phyloP scores from a whole-genome alignment of 2,113 vertebrate species.

The Uropsilus gracilis region DNA sequence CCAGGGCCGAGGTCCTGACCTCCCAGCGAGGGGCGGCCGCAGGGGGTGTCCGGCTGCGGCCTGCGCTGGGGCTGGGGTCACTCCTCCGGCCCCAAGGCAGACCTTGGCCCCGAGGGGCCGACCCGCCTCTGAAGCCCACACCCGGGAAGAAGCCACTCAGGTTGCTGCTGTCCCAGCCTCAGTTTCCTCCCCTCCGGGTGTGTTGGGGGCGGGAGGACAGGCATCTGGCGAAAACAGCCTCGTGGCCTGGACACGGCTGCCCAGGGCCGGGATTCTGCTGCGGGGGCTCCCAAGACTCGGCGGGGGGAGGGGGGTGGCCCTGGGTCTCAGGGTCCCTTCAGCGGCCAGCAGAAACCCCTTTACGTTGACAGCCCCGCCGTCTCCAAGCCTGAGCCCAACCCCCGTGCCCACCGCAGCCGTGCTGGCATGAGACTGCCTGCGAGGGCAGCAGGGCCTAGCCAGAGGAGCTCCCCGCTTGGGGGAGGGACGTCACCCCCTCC shows the following conservation, averaged over 20 bases:
- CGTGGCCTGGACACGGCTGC: not conserved
- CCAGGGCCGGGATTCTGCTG: not conserved
- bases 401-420: not conserved
- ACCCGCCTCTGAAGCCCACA: no score
- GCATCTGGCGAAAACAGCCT: no score
- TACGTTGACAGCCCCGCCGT: not conserved
- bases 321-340: not conserved
- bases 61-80: no score
- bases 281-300: not conserved
- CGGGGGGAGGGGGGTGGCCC: not conserved
- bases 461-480: not conserved
- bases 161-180: not conserved
- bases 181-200: not conserved
- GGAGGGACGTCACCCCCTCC: no score
- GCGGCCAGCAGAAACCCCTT: not conserved
- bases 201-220: not conserved
- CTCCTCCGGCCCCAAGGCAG: no score
- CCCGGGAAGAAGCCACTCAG: no score
- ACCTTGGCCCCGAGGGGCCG: no score
- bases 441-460: no score
- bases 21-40: not conserved
- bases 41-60: no score
- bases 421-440: not conserved
- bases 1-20: not conserved
- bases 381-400: not conserved